Conservation (phyloP, 2,888 invertebrate species). For the Brassicogethes aeneus region DNA sequence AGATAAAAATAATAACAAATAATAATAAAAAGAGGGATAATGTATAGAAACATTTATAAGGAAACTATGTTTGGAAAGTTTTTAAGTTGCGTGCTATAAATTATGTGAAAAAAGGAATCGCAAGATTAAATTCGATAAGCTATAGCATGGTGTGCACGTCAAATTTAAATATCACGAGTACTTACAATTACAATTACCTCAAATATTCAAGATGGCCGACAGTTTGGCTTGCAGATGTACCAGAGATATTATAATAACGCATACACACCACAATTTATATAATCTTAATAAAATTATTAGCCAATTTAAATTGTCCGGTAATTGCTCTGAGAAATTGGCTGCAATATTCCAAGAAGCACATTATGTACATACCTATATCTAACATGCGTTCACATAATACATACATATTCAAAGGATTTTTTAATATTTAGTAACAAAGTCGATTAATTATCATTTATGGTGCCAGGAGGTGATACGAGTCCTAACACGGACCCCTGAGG, state of each 20-base stretch:
- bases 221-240: conserved; percentile 15
- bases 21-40: too few relatives aligned
- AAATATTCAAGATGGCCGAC: conserved; percentile 33
- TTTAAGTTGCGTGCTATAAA: conserved; percentile 29
- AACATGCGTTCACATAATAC: too few relatives aligned
- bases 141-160: conserved; percentile 25
- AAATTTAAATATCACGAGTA: conserved; percentile 31
- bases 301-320: conserved; percentile 12
- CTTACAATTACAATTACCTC: conserved; percentile 29
- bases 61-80: neutral
- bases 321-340: conserved; percentile 13
- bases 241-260: conserved; percentile 12
- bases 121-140: conserved; percentile 33
- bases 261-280: neutral
- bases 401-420: too few relatives aligned
- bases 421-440: too few relatives aligned
- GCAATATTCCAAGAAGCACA: too few relatives aligned
- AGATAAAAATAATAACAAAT: too few relatives aligned
- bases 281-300: neutral
- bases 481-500: too few relatives aligned
- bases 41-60: too few relatives aligned
- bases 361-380: too few relatives aligned
- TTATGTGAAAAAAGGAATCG: conserved; percentile 24
- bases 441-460: too few relatives aligned
- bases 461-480: too few relatives aligned